Evolutionary conservation across 2,113 vertebrate species (phyloP).

Genomic region (Eurypyga helias): DNA sequence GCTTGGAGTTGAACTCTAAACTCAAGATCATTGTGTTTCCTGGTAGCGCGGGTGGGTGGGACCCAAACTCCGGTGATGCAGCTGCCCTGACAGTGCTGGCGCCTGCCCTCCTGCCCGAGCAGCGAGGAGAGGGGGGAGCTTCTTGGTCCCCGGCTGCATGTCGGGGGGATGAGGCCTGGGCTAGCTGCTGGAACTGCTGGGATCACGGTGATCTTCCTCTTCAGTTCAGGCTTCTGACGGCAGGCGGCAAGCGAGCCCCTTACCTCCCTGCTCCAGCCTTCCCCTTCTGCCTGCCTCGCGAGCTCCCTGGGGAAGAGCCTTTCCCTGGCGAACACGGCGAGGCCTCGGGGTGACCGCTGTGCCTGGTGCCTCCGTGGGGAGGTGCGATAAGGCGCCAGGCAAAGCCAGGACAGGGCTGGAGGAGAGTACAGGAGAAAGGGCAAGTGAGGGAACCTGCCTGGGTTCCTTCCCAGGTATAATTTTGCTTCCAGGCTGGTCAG

Average conservation of each 20-base stretch:
- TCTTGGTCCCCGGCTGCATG: no score
- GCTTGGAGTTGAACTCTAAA: background rate
- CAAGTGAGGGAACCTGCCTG: background rate
- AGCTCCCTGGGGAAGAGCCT: background rate
- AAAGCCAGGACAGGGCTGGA: background rate
- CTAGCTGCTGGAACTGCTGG: fast-evolving
- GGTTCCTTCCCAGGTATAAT: fast-evolving
- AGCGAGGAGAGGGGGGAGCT: background rate
- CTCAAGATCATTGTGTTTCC: background rate
- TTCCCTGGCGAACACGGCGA: background rate
- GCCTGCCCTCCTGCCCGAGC: background rate
- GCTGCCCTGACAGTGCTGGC: background rate
- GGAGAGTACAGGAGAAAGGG: background rate
- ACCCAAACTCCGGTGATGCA: fast-evolving
- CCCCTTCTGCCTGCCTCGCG: background rate
- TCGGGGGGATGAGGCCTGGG: no score
- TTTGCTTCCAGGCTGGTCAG: background rate
- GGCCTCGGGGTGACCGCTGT: background rate
- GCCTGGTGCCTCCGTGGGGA: background rate
- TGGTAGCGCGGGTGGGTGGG: background rate
- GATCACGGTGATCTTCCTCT: background rate
- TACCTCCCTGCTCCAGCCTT: background rate
- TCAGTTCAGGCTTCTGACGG: slow-evolving; percentile 28
- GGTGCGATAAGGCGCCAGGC: background rate
- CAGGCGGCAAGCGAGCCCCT: slow-evolving; percentile 42